These are phyloP conservation scores for Macrochelys suwanniensis DNA, from an alignment of 2,797 vertebrate genomes.

Conservation along the genomic window DNA sequence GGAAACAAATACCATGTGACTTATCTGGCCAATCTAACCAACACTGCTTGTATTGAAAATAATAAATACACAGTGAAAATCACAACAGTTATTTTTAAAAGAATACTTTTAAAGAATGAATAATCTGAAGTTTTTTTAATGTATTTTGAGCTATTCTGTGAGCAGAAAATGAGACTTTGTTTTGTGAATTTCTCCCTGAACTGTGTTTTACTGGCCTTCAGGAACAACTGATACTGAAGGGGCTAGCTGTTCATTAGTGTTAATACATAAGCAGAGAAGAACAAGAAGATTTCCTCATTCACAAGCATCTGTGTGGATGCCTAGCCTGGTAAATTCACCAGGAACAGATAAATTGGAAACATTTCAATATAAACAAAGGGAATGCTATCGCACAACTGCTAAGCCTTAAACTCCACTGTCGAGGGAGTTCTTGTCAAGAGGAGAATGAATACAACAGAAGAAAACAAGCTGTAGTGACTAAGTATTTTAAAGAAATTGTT, in stretches of 20 bases:
- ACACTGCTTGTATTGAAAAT: neutral
- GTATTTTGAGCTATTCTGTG: neutral
- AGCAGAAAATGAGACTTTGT: neutral
- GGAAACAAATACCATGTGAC: neutral
- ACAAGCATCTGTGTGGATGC: neutral
- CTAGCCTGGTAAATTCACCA: neutral
- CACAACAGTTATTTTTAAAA: neutral
- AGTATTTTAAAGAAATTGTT: neutral
- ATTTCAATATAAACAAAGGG: neutral
- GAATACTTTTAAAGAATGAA: neutral
- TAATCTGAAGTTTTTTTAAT: neutral
- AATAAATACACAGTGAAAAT: neutral
- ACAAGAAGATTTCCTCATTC: neutral
- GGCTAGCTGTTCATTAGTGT: neutral
- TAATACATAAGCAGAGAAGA: neutral
- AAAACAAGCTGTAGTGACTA: neutral
- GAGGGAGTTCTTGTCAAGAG: neutral
- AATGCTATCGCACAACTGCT: neutral
- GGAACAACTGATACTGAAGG: neutral
- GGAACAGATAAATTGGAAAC: fast-evolving
- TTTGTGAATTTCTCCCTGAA: neutral
- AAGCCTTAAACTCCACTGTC: neutral
- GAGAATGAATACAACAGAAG: neutral
- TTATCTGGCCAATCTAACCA: neutral
- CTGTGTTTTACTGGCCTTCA: neutral